phyloP scores from a whole-genome alignment of 2,888 invertebrate species.

The Labia minor region DNA sequence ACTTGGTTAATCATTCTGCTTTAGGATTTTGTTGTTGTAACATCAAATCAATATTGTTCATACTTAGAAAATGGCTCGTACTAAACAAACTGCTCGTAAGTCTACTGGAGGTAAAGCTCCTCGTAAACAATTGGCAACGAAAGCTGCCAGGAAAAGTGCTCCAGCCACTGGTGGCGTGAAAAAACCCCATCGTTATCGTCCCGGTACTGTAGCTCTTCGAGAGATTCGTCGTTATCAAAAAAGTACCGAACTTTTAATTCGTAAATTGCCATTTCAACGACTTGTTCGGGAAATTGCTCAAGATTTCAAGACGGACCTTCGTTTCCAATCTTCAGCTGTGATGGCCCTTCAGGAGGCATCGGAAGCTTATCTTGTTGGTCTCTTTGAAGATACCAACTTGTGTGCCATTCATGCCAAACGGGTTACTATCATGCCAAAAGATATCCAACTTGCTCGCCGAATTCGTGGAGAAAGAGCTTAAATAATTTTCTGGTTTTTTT shows the following conservation, averaged over 20 bases:
- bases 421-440: constrained; percentile 96
- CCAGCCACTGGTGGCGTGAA: constrained; percentile 45
- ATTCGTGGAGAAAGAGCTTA: constrained; percentile 93
- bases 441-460: constrained; percentile 89
- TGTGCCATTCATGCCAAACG: constrained; percentile 96
- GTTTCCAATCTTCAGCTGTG: constrained; percentile 37
- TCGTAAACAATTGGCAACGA: constrained; percentile 44
- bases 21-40: too few species aligned
- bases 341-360: constrained; percentile 37
- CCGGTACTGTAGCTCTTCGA: constrained; percentile 56
- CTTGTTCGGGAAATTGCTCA: constrained; percentile 45
- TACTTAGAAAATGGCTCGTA: constrained; percentile 43
- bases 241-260: constrained; percentile 43
- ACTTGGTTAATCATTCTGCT: too few species aligned
- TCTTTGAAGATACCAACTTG: constrained; percentile 80
- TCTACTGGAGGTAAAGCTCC: constrained; percentile 46
- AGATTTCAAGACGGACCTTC: constrained; percentile 38
- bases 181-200: constrained; percentile 42
- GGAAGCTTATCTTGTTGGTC: constrained; percentile 49
- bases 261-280: constrained; percentile 43
- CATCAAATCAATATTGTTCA: neutral
- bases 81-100: constrained; percentile 46
- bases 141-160: constrained; percentile 43
- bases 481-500: constrained; percentile 29
- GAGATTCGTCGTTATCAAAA: constrained; percentile 53